Percentiles rank a stretch among this genome's conserved stretches.
Evolutionary conservation across 2,888 invertebrate genomes (phyloP).

Genomic region (Conus canariensis): DNA sequence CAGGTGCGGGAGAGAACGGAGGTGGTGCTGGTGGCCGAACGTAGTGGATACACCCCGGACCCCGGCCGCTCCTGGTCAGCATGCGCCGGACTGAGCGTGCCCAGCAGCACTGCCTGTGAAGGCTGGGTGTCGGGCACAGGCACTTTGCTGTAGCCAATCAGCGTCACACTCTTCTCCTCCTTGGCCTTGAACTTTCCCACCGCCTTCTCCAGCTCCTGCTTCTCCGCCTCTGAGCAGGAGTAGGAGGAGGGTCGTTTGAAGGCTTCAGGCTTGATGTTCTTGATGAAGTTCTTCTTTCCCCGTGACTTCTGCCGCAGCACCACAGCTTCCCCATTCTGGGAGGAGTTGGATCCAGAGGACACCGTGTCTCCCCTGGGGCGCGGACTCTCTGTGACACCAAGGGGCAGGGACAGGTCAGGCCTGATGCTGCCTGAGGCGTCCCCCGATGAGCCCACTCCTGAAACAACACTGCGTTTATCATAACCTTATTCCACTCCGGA

Average conservation of each 20-base stretch:
- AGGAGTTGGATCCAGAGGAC: slow-evolving; percentile 42
- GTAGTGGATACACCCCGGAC: neutral
- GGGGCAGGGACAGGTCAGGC: too few species aligned
- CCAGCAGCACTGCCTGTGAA: slow-evolving; percentile 64
- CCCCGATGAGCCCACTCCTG: neutral
- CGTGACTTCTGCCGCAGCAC: slow-evolving; percentile 43
- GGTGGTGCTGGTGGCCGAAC: neutral
- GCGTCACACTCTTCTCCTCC: slow-evolving; percentile 55
- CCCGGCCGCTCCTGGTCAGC: neutral
- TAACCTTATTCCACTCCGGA: too few species aligned
- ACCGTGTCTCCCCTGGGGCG: slow-evolving; percentile 37
- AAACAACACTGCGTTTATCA: neutral
- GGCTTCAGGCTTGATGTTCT: slow-evolving; percentile 75
- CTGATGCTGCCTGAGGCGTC: neutral
- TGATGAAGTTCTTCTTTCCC: slow-evolving; percentile 66
- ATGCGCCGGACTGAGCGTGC: slow-evolving; percentile 70
- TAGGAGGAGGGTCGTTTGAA: slow-evolving; percentile 75
- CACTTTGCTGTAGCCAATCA: slow-evolving; percentile 76
- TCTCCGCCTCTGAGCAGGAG: slow-evolving; percentile 67
- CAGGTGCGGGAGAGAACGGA: slow-evolving; percentile 63
- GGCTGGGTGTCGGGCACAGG: slow-evolving; percentile 55
- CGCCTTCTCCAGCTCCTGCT: slow-evolving; percentile 41
- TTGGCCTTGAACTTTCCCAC: slow-evolving; percentile 57
- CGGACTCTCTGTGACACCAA: slow-evolving; percentile 29
- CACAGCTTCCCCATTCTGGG: slow-evolving; percentile 48